Evolutionary conservation across 2,888 invertebrate genomes (phyloP).

Genomic region (Microchrysa polita): DNA sequence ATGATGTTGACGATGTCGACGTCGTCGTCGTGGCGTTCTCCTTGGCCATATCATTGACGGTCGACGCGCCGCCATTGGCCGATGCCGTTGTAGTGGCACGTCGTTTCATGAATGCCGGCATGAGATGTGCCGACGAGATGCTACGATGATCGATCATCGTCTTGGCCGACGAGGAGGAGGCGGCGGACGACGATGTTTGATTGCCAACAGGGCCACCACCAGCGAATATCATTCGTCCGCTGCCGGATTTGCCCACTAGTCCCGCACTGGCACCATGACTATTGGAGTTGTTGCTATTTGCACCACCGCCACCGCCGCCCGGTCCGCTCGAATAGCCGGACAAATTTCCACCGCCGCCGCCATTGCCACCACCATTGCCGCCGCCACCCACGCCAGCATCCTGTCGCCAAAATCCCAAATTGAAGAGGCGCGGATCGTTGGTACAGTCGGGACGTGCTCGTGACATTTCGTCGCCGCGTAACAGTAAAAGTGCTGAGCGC

Average conservation of each 20-base stretch:
- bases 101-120: conserved; percentile 63
- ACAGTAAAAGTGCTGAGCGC: conserved; percentile 76
- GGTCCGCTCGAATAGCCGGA: conserved; percentile 64
- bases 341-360: conserved; percentile 72
- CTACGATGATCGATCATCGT: conserved; percentile 60
- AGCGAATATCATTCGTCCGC: conserved; percentile 47
- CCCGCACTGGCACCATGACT: conserved; percentile 27
- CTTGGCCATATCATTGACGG: no score
- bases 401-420: conserved; percentile 65
- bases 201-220: neutral
- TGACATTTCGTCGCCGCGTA: conserved; percentile 76
- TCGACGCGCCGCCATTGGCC: neutral
- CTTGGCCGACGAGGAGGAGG: conserved; percentile 51
- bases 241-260: conserved; percentile 45
- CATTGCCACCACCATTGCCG: neutral
- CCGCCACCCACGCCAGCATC: conserved; percentile 53
- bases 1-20: no score
- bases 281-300: conserved; percentile 22
- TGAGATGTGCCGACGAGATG: conserved; percentile 60
- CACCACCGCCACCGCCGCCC: conserved; percentile 26
- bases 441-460: conserved; percentile 77
- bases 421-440: conserved; percentile 64
- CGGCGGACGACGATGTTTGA: neutral
- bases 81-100: conserved; percentile 53
- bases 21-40: neutral